Evolutionary conservation across 2,113 vertebrate genomes (phyloP), one percentile per base, ranked within the genome.

Genomic region (Tor tambroides): DNA sequence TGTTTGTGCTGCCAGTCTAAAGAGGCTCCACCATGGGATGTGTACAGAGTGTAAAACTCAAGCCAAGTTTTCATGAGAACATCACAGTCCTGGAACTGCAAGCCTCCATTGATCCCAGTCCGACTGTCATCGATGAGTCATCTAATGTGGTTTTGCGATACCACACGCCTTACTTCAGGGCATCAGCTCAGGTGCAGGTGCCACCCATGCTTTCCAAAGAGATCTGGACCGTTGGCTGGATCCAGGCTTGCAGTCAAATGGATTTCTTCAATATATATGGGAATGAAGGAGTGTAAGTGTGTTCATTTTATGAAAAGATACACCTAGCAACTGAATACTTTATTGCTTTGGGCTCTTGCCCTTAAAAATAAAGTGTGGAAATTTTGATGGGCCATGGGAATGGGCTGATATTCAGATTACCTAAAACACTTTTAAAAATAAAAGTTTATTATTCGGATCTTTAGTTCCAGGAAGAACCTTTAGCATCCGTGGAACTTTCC

Each of bases 231-330:
- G 94, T 97, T 11, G 96, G 96, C 82, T 97, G 96, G 96, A 96
- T 97, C 76, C 96, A 97, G 91, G 96, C 96, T 0, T 97, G 96
- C 89, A 96, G 95, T 91, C 95, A 96, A 91, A 97, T 97, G 96
- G 96, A 97, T 88, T 97, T 97, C 91, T 95, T 96, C 94, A 97
- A 97, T 91, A 93, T 95, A 88, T 97, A 97, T 0, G 96, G 95
- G 19, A 95, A 95, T 0, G 94, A 96, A 90, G 96, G 96, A 88
- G 95, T 96, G 96, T 97, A 89, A 96, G 87, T 89, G 63, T 15
- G 75, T 51, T 30, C 78, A 59, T 32, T 35, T 8, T 46, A 76
- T 43, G 11, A 41, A n/a, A 3, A 15, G 38, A 76, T 15, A 71
- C 2, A 2, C 2, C 11, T 46, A 46, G 3, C 17, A 5, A 9